Conservation (phyloP, 1,140 invertebrate genomes). For the Eupristina koningsbergeri region DNA sequence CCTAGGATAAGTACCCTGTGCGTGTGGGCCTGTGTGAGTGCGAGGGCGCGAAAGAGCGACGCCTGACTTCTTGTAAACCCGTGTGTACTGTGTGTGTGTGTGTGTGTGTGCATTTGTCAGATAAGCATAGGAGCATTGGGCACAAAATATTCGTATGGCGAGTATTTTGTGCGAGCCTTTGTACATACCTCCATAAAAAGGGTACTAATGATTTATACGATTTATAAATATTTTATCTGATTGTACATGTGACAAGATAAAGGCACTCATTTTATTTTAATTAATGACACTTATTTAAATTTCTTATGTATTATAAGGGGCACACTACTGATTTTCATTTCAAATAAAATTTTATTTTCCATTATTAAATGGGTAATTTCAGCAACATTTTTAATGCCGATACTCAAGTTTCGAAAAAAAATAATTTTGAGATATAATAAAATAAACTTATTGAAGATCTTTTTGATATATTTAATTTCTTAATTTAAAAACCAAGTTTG, state of each 20-base stretch:
- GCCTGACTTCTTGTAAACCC: not conserved
- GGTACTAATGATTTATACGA: not conserved
- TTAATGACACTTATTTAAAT: not conserved
- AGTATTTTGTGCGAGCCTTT: not conserved
- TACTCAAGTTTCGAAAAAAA: no score
- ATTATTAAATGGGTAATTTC: no score
- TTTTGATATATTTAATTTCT: no score
- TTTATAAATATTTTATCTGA: conserved; percentile 4
- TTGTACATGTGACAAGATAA: conserved; percentile 13
- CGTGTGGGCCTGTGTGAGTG: not conserved
- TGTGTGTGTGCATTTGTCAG: not conserved
- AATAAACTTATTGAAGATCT: no score
- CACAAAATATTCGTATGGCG: conserved; percentile 14
- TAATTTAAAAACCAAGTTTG: no score
- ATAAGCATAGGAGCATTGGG: conserved; percentile 11
- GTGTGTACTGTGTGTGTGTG: not conserved
- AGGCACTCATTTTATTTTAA: conserved; percentile 4
- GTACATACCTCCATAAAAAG: not conserved
- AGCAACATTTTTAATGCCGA: no score
- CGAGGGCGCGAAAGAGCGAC: conserved; percentile 34
- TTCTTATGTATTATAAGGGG: not conserved
- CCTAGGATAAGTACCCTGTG: conserved; percentile 47
- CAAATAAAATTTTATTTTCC: not conserved
- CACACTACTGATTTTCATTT: not conserved
- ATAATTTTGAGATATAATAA: no score